Evolutionary conservation across 2,797 vertebrate species (phyloP), one percentile per base, ranked within the genome.

Genomic region (Pteropus rufus): DNA sequence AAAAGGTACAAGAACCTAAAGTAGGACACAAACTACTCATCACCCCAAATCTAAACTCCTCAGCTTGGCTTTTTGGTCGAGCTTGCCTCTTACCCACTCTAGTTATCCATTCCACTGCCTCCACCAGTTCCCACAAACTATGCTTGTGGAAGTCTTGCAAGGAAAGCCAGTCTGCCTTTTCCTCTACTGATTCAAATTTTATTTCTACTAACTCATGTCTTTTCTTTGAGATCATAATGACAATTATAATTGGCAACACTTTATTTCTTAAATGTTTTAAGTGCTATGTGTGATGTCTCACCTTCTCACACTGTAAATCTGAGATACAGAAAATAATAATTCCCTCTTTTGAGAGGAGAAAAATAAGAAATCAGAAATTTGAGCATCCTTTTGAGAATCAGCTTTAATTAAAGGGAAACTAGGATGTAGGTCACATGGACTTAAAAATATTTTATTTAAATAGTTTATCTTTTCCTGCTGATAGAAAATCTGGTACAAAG

Each of bases 251-350:
- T 82, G 62, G 49, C 15, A 93, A 75, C 36, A 90, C 34, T 34
- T 79, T 91, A 82, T 39, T 84, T 93, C 70, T 92, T 88, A 94
- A 93, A 52, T 73, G 58, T 49, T 89, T 89, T 79, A 82, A 52
- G 39, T 60, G n/a, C 29, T 56, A 46, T 91, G 31, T 34, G 26
- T 70, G 46, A 4, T 83, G 2, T 83, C 21, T 56, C 76, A 36
- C n/a, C 86, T 94, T 91, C 56, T 83, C 79, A 95, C 31, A 76
- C 44, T 67, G 9, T 79, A 80, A 94, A 82, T 90, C 23, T 85
- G 23, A 96, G n/a, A 49, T n/a, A 73, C 6, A 70, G 67, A 88
- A 91, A 93, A 93, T 15, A 93, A 24, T 67, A 39, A 77, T 46
- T 49, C 31, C 49, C 39, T 19, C 90, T 64, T 85, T 52, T 75